Evolutionary conservation across 2,797 vertebrate species (phyloP), one percentile per base, ranked within the genome.

Genomic region (Lacerta agilis): DNA sequence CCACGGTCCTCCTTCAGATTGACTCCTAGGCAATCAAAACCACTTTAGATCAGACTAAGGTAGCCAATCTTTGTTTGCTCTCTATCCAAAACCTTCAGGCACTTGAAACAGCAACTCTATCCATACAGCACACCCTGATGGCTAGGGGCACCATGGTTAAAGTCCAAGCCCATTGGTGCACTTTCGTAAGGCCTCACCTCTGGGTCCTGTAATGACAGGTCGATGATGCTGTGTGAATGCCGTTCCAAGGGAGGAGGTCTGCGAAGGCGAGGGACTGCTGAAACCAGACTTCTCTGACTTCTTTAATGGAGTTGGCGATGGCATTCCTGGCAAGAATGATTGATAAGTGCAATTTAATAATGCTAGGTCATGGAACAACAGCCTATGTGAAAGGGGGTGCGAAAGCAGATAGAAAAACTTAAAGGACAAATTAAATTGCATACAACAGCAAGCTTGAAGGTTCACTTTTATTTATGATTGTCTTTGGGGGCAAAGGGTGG

Each of bases 241-340:
- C 92, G 97, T 98, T 98, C 98, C 98, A 95, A 98, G 97, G 97
- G 98, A 99, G 94, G 98, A 98, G 97, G 97, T 98, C 96, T 98
- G 98, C 90, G 98, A 97, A 96, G 98, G 98, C 95, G 97, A 97
- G 95, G 97, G 97, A 96, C 98, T 97, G 97, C 98, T 98, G 98
- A 98, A 99, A 97, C 98, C 98, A 97, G 98, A 98, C 98, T 98
- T 99, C 98, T 98, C 98, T 97, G 98, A 98, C 98, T 98, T 98
- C 98, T 98, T 99, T 97, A 98, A 98, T 97, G 97, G 97, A 96
- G 97, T 98, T 96, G 98, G 98, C 95, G 98, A 98, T 95, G 98
- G 97, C 98, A 98, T 98, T 97, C 98, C 98, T 99, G 98, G 97
- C 96, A 97, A 98, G 97, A 98, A 98, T 97, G 97, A 98, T 96